phyloP scores from a whole-genome alignment of 92 coral and sea anemone species.

The Pocillopora meandrina region DNA sequence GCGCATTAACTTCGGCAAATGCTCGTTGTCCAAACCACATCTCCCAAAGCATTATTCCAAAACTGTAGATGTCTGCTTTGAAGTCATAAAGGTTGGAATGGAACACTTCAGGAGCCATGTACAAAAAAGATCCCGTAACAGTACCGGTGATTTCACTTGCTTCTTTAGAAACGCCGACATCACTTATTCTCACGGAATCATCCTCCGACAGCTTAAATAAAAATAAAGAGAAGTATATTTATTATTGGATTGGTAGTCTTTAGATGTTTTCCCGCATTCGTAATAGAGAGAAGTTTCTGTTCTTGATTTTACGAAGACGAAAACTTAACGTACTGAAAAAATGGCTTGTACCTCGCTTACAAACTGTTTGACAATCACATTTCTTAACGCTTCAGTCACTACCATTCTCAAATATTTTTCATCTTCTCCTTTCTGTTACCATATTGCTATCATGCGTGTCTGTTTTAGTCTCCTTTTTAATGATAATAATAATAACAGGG shows the following conservation, averaged over 20 bases:
- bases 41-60: conserved; percentile 49
- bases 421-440: too few species aligned
- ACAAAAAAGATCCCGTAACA: conserved; percentile 19
- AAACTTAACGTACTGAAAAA: too few species aligned
- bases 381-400: too few species aligned
- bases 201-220: neutral
- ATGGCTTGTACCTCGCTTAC: too few species aligned
- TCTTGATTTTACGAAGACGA: too few species aligned
- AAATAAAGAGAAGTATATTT: neutral
- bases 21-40: conserved; percentile 47
- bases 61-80: conserved; percentile 45
- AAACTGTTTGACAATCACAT: too few species aligned
- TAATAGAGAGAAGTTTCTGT: too few species aligned
- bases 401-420: too few species aligned
- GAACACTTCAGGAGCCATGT: conserved; percentile 52
- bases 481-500: too few species aligned
- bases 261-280: neutral
- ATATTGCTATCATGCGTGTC: too few species aligned
- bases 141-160: conserved; percentile 22
- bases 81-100: neutral
- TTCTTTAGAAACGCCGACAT: conserved; percentile 33
- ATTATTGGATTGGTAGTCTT: neutral
- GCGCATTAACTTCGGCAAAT: neutral
- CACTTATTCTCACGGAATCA: conserved; percentile 21
- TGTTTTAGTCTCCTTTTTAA: too few species aligned